Evolutionary conservation across 2,888 invertebrate genomes (phyloP).

Genomic region (Stenodera caucasica): DNA sequence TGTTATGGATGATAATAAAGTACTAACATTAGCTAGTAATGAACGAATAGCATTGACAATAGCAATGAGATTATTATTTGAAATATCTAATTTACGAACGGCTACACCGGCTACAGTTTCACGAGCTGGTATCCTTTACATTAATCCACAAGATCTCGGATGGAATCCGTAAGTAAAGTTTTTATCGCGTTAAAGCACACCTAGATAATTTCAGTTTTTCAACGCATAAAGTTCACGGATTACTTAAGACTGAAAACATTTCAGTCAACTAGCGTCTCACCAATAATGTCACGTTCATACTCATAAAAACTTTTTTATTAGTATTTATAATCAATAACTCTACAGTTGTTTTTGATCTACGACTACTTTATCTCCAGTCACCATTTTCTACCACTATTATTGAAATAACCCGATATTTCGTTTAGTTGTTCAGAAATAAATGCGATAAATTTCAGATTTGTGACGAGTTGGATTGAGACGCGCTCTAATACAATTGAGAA

Average conservation of each 20-base stretch:
- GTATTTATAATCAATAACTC: background rate
- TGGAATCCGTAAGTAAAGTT: conserved; percentile 99
- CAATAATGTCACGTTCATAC: conserved; percentile 1
- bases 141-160: conserved; percentile 91
- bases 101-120: conserved; percentile 97
- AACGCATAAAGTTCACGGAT: conserved; percentile 3
- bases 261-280: background rate
- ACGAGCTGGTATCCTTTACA: conserved; percentile 90
- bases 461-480: conserved; percentile 90
- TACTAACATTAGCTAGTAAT: conserved; percentile 89
- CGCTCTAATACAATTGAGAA: conserved; percentile 72
- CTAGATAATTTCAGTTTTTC: conserved; percentile 12
- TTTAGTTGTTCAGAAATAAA: no score
- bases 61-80: conserved; percentile 89
- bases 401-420: no score
- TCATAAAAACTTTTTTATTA: conserved; percentile 4
- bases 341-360: background rate
- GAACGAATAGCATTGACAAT: conserved; percentile 90
- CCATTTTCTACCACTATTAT: no score
- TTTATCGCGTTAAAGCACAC: conserved; percentile 72
- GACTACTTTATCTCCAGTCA: background rate
- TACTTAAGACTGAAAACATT: conserved; percentile 4
- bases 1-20: conserved; percentile 97
- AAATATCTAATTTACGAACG: conserved; percentile 85
- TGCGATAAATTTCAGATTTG: conserved; percentile 66